phyloP scores from a whole-genome alignment of 1,140 invertebrate species.

The Pristionchus pacificus region DNA sequence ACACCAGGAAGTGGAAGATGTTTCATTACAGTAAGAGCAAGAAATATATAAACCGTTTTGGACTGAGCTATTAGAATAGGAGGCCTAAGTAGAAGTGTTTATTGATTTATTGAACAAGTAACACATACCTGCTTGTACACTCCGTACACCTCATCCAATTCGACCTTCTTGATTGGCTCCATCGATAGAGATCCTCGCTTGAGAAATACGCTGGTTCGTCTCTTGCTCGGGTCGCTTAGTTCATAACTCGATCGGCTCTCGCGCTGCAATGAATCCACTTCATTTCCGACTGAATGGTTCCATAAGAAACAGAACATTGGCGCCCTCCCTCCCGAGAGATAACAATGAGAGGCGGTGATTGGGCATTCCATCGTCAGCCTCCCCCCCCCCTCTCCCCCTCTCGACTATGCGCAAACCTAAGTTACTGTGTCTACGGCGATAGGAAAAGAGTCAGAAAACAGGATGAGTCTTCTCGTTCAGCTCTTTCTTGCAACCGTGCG shows the following conservation, averaged over 20 bases:
- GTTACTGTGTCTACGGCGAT: background rate
- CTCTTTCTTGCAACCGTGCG: too few relatives aligned
- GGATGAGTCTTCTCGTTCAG: too few relatives aligned
- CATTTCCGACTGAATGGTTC: constrained; percentile 24
- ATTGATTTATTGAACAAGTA: too few relatives aligned
- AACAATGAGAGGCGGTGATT: constrained; percentile 16
- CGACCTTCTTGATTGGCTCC: constrained; percentile 45
- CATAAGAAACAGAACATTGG: constrained; percentile 14
- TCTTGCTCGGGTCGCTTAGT: background rate
- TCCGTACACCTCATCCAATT: constrained; percentile 41
- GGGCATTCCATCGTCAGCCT: background rate
- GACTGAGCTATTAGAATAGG: too few relatives aligned
- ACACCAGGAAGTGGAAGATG: too few relatives aligned
- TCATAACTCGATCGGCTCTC: background rate
- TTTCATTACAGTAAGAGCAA: too few relatives aligned
- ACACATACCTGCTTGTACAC: constrained; percentile 43
- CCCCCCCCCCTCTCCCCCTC: background rate
- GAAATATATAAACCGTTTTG: too few relatives aligned
- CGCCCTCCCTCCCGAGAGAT: constrained; percentile 4
- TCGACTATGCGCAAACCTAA: background rate
- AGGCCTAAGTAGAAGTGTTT: too few relatives aligned
- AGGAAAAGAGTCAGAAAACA: too few relatives aligned
- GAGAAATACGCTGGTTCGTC: constrained; percentile 30
- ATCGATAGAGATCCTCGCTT: constrained; percentile 40
- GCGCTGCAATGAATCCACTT: constrained; percentile 12